Evolutionary conservation across 2,113 vertebrate genomes (phyloP), one percentile per base, ranked within the genome.

Genomic region (Dasyornis broadbenti): DNA sequence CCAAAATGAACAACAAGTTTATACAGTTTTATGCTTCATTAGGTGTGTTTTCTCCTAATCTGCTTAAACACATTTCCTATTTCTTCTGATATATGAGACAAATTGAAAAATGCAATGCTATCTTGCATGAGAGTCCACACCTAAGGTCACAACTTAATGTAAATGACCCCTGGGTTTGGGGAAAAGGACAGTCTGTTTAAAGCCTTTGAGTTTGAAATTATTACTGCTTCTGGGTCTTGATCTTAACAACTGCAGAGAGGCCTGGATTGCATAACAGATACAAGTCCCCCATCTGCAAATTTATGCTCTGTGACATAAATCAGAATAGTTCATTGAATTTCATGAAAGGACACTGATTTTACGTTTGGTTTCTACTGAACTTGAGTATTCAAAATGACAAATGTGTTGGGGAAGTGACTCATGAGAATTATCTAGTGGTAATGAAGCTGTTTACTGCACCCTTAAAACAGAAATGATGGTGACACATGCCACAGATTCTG

Each of bases 311-410:
- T 64, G 26, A 44, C 35, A 85, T 88, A 93, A 93, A 91, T 87
- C 53, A 65, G 45, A 87, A 44, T 11, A 81, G 12, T 75, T 96
- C 20, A 66, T 45, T 78, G 39, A 73, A 77, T 97, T 92, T 91
- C 37, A 47, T 90, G 85, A 95, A 94, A 92, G 44, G 27, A 80
- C 14, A 49, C 47, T 90, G 79, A 90, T 94, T 96, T 94, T 90
- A 37, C 44, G 75, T 82, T 88, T 92, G 23, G 19, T 81, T 95
- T 86, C 52, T 75, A 63, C 79, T 57, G 76, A 83, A 81, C 30
- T 65, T 68, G 42, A 76, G 27, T 81, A 77, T 83, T 89, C 7
- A 5, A 71, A 94, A 86, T 42, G 56, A 90, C 10, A 83, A 91
- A 77, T 64, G 15, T 64, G 44, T 40, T 94, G 49, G 6, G 64